Evolutionary conservation across 92 coral and sea anemone species (phyloP), one percentile per base, ranked within the genome.

Genomic region (Parazoanthus swiftii): DNA sequence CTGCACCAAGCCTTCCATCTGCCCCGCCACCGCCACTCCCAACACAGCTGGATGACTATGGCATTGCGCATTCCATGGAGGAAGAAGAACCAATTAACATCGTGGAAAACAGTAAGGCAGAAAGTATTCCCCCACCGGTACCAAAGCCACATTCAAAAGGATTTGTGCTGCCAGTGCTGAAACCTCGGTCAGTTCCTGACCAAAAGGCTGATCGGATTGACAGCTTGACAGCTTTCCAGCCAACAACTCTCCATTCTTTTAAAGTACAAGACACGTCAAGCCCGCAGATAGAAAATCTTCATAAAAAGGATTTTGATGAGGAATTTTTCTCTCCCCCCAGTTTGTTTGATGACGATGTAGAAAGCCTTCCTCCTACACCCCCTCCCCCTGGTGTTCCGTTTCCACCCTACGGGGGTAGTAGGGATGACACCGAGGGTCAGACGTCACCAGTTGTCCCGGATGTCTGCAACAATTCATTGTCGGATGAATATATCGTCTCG

Each of bases 361-460:
- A 92, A 54, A 92, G 94, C 68, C 90, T 92, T 46, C 85, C 96
- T 1, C 94, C 98, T 16, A 94, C 94, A 42, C 98, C 95, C 14
- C 98, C 98, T 21, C 95, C 98, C 65, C 95, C 98, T 8, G 37
- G 50, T 16, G 59, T 76, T 67, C 54, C 85, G 48, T 16, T 81
- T 23, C 25, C 67, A 76, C 20, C 39, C 39, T 21, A 42, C 2
- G 37, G 8, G 23, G 68, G 33, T 13, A 51, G 42, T 25, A 16
- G 37, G 8, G 87, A 9, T 35, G 29, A 15, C 68, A 14, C 72
- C 18, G 66, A 46, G n/a, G 33, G 66, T 5, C 37, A 35, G 23
- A 2, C 26, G 23, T 14, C 16, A 21, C 37, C 59, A 21, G 56
- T 73, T 42, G 37, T 26, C 29, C 51, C 25, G 15, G 46, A n/a